Evolutionary conservation across 2,888 invertebrate species (phyloP), one percentile per base, ranked within the genome.

Genomic region (Notodonta dromedarius): DNA sequence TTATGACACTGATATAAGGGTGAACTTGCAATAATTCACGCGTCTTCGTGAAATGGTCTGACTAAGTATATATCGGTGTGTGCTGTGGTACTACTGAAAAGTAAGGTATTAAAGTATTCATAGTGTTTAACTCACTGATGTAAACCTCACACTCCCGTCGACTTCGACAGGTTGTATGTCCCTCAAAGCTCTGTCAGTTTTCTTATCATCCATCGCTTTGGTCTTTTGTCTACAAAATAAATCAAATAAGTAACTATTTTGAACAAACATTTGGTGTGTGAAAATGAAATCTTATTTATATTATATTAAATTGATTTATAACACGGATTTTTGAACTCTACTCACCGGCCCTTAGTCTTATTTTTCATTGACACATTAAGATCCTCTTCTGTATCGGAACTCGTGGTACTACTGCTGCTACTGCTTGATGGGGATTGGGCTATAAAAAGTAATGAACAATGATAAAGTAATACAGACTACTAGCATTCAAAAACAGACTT

Each of bases 361-460:
- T 94, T 94, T 71, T 94, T 94, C 87, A 94, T 93, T 44, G 94
- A 93, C n/a, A 94, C 94, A 76, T 94, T 94, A 16, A 94, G 85
- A 66, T 94, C 94, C 65, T 92, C 93, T 63, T 94, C 93, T 0
- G 90, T 88, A 56, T 92, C 92, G 0, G 93, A 91, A 63, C 90
- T 91, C 1, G 89, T 83, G 1, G 87, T 88, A 61, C 89, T 91
- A 55, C 84, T 88, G 63, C 86, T 90, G 59, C 86, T 89, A 44
- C 83, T 86, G 57, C 79, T 84, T 24, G 90, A 88, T 51, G 93
- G 93, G 0, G 93, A 94, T 88, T 94, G 92, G 44, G 94, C 94
- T 94, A 74, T 2, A 74, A 79, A 66, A 11, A 58, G 56, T 44
- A 48, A 60, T 57, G 32, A 53, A 51, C 24, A 14, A 16, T 16